Base-by-base conservation (phyloP, 2,797 vertebrate genomes). In the Catostomus latipinnis region DNA sequence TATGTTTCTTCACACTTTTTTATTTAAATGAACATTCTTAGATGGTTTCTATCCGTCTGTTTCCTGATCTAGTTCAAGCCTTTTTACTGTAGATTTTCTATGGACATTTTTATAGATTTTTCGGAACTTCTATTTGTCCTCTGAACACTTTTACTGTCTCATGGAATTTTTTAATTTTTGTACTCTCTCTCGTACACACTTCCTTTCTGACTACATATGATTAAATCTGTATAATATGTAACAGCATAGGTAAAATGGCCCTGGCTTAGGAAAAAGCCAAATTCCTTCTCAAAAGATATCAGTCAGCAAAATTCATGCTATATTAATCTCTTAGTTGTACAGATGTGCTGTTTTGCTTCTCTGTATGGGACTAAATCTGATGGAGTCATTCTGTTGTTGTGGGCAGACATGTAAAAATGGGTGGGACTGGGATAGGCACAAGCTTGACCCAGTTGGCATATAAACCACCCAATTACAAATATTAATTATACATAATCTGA, bases 211-310 rank as follows among this genome's bases (percentile, higher is more conserved):
- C 69, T 68, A 57, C 62, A 72, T 71, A 81, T 60, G 83, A 86
- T 84, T 34, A 77, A 82, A 84, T 58, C 83, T 66, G 46, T 81
- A 68, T 62, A 70, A 60, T 69, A 22, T 72, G 70, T 78, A 84
- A 80, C 34, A 34, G 34, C 34, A 34, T 65, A 74, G 56, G 12
- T 76, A 81, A 75, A 86, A 83, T 88, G 65, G 72, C 68, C 70
- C 52, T 81, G 65, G 78, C 74, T 78, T 75, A 82, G 74, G 46
- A 70, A 81, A 72, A 68, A 75, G 75, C 61, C 68, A 43, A 78
- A 84, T 81, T 78, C 53, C 65, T 60, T 10, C 45, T 57, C 16
- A 69, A 80, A 82, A 82, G 69, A 65, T 69, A 58, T 58, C 34
- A 34, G 34, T 34, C 34, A 34, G 34, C 34, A 82, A 84, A 81